These are phyloP conservation scores for Crossocerus cetratus DNA, from an alignment of 2,888 invertebrate species.

Conservation along the genomic window DNA sequence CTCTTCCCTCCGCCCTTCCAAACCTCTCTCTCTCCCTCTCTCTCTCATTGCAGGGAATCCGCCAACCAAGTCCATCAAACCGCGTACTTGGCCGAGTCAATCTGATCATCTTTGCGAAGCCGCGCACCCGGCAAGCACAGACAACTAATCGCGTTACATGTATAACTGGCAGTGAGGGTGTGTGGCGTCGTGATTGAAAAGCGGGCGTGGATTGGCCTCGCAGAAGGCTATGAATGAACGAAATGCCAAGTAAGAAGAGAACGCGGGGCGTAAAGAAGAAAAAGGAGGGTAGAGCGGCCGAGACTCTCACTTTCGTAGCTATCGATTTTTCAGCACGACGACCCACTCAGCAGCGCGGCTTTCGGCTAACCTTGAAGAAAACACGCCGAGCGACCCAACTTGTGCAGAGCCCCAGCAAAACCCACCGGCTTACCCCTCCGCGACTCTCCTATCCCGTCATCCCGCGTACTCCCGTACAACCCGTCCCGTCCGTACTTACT, in stretches of 20 bases:
- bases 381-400: constrained; percentile 59
- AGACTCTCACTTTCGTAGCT: constrained; percentile 70
- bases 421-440: constrained; percentile 9
- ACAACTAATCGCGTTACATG: not conserved
- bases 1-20: constrained; percentile 9
- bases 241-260: constrained; percentile 59
- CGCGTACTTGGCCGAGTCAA: not conserved
- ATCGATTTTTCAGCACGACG: constrained; percentile 73
- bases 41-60: not conserved
- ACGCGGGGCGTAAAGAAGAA: constrained; percentile 54
- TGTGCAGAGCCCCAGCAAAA: constrained; percentile 16
- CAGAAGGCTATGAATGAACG: constrained; percentile 55
- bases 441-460: not conserved
- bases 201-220: constrained; percentile 36
- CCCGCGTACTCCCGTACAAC: too few species aligned
- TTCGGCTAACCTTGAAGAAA: constrained; percentile 64
- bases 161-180: too few species aligned
- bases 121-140: not conserved
- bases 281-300: constrained; percentile 59
- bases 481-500: too few species aligned
- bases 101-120: not conserved
- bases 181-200: constrained; percentile 8
- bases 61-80: not conserved
- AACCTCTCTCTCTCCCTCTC: not conserved
- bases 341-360: constrained; percentile 62